Percentiles rank a stretch among this genome's conserved stretches.
These are phyloP conservation scores for Bucco capensis DNA, from an alignment of 2,113 vertebrate species.

Conservation along the genomic window DNA sequence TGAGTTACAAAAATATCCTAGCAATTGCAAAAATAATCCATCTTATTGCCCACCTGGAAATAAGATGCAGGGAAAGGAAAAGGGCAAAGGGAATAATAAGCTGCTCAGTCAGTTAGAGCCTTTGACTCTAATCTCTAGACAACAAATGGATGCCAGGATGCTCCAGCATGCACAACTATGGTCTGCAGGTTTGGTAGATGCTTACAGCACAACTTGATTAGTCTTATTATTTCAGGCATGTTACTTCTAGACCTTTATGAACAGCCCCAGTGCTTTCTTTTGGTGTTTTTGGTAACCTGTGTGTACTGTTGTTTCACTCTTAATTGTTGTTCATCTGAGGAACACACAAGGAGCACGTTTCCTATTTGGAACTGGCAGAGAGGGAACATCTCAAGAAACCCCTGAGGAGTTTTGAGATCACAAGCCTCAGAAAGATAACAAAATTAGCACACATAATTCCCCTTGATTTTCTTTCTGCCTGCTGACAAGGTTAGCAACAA, in stretches of 20 bases:
- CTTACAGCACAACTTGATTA: background rate
- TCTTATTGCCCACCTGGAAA: background rate
- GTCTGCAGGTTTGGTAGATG: background rate
- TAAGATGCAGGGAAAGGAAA: background rate
- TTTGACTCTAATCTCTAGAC: background rate
- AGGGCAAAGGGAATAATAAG: background rate
- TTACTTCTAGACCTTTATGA: background rate
- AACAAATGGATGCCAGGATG: background rate
- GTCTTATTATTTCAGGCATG: background rate
- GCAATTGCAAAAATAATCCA: background rate
- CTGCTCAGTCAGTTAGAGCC: background rate
- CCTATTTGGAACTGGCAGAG: background rate
- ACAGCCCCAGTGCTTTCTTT: background rate
- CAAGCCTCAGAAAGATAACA: constrained; percentile 17
- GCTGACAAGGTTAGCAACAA: background rate
- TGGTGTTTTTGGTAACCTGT: background rate
- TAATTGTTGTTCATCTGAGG: background rate
- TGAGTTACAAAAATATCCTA: background rate
- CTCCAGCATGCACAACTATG: background rate
- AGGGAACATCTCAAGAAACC: background rate
- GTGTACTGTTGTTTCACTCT: background rate
- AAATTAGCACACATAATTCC: background rate
- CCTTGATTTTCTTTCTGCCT: constrained; percentile 1
- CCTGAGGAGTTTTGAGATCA: constrained; percentile 1
- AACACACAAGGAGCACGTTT: rapidly evolving